phyloP scores from a whole-genome alignment of 2,113 vertebrate genomes.

The Coturnix japonica region DNA sequence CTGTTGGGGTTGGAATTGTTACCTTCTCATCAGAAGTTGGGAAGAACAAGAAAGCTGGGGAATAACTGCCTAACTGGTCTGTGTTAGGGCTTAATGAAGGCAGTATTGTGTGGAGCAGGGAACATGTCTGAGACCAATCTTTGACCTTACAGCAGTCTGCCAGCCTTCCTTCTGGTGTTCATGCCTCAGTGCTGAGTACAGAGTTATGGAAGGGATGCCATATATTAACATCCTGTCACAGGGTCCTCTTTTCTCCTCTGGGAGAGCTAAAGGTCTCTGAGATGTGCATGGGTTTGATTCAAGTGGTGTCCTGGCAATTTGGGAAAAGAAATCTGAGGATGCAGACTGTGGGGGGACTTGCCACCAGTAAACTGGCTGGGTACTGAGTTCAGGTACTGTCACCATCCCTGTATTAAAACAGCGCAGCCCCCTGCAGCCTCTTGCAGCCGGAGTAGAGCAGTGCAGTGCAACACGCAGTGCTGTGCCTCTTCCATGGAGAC shows the following conservation, averaged over 20 bases:
- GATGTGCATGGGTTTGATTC: not conserved
- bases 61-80: constrained; percentile 14
- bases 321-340: not conserved
- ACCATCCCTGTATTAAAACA: not conserved
- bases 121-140: not conserved
- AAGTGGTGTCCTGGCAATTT: not conserved
- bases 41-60: not conserved
- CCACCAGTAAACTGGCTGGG: not conserved
- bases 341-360: not conserved
- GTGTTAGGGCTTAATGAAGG: not conserved
- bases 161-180: not conserved
- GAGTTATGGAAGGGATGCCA: not conserved
- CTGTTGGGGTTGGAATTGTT: not conserved
- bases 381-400: not conserved
- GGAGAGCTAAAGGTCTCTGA: not conserved
- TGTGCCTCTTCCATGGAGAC: constrained; percentile 71
- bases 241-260: not conserved
- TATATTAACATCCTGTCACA: not conserved
- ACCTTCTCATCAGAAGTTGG: not conserved
- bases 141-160: not conserved
- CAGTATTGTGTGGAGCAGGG: not conserved
- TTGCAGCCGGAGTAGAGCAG: not conserved
- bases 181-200: not conserved
- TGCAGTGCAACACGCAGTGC: not conserved
- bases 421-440: not conserved